Percentiles rank a stretch among this genome's conserved stretches.
phyloP scores from a whole-genome alignment of 2,113 vertebrate genomes.

The Silurus glanis region DNA sequence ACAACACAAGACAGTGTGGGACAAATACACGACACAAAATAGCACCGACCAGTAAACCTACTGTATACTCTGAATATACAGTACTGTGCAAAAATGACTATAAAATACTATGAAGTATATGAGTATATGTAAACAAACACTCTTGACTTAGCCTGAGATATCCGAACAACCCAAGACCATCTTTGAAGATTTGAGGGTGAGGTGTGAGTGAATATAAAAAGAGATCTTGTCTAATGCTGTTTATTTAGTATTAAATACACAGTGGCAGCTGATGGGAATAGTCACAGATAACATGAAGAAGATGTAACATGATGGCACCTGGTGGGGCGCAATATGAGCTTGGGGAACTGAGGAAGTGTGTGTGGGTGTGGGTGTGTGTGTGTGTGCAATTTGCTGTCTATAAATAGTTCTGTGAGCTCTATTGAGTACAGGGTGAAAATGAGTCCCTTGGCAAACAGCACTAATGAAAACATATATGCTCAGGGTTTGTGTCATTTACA shows the following conservation, averaged over 20 bases:
- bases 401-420: slow-evolving; percentile 40
- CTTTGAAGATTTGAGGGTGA: not conserved
- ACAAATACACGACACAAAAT: no score
- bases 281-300: slow-evolving; percentile 3
- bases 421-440: slow-evolving; percentile 30
- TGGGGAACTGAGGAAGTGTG: not conserved
- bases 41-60: no score
- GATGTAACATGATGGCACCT: slow-evolving; percentile 7
- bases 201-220: not conserved
- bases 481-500: not conserved
- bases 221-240: not conserved
- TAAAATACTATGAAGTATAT: no score
- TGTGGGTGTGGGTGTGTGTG: slow-evolving; percentile 2
- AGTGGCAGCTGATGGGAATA: not conserved
- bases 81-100: no score
- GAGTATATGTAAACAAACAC: no score
- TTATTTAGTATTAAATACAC: not conserved
- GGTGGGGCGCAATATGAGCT: not conserved
- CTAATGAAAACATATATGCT: not conserved
- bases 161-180: not conserved
- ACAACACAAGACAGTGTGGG: no score
- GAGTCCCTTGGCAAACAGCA: slow-evolving; percentile 16
- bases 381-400: slow-evolving; percentile 19
- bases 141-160: not conserved
- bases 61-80: no score